Evolutionary conservation across 1,140 invertebrate species (phyloP).

Genomic region (Marisa cornuarietis): DNA sequence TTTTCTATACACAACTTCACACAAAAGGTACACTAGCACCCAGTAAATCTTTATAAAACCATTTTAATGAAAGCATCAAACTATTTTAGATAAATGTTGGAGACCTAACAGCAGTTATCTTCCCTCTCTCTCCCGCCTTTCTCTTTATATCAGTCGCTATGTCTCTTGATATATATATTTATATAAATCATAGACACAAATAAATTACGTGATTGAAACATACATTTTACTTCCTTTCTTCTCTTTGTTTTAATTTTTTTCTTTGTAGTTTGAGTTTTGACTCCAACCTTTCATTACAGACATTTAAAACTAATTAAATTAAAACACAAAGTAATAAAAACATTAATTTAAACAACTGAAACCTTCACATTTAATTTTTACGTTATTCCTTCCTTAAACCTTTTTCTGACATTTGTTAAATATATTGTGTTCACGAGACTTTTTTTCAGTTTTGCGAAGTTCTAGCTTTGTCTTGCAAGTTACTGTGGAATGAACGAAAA

Average conservation of each 20-base stretch:
- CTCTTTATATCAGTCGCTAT: background rate
- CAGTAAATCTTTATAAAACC: too few species aligned
- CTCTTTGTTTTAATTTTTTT: background rate
- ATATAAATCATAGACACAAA: too few species aligned
- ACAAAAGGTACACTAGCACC: too few species aligned
- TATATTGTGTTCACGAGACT: background rate
- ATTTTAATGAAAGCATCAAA: too few species aligned
- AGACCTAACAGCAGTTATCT: background rate
- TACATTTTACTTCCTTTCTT: background rate
- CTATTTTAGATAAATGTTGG: too few species aligned
- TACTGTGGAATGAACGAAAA: too few species aligned
- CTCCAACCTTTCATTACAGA: background rate
- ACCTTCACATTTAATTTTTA: background rate
- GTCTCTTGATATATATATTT: background rate
- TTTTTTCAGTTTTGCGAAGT: background rate
- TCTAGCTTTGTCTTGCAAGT: too few species aligned
- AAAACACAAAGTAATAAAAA: background rate
- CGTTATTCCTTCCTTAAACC: background rate
- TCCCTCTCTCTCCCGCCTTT: conserved; percentile 5
- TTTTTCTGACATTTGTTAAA: background rate
- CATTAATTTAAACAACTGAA: background rate
- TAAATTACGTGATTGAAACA: background rate
- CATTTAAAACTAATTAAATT: background rate
- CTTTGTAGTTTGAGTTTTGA: background rate
- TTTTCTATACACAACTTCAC: too few species aligned